phyloP scores from a whole-genome alignment of 2,113 vertebrate species.

The Okapia johnstoni region DNA sequence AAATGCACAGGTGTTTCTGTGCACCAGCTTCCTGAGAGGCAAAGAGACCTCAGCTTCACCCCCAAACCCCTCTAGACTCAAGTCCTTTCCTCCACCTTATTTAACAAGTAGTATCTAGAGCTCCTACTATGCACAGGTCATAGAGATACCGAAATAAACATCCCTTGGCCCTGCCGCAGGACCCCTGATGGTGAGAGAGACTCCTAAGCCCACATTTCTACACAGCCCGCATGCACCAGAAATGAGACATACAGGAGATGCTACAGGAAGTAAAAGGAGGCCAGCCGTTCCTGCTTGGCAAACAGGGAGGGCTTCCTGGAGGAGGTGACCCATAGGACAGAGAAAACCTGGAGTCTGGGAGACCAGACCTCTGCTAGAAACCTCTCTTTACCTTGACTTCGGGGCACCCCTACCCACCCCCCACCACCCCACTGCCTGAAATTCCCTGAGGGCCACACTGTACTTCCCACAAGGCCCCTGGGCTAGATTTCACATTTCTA shows the following conservation, averaged over 20 bases:
- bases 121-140: background rate
- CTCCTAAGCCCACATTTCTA: background rate
- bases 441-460: background rate
- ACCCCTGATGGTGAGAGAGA: background rate
- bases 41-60: rapidly evolving
- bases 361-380: background rate
- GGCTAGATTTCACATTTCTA: background rate
- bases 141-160: background rate
- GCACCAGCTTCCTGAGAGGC: background rate
- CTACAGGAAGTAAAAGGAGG: background rate
- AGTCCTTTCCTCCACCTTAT: background rate
- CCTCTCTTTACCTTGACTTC: background rate
- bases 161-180: rapidly evolving
- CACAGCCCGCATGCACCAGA: rapidly evolving
- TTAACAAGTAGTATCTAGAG: background rate
- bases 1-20: rapidly evolving
- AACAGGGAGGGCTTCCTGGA: background rate
- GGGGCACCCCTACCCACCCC: background rate
- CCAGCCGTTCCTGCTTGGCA: background rate
- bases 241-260: background rate
- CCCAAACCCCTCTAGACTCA: background rate
- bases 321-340: background rate
- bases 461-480: background rate
- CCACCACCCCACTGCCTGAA: background rate
- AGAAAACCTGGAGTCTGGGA: rapidly evolving